Evolutionary conservation across 2,888 invertebrate species (phyloP), one percentile per base, ranked within the genome.

Genomic region (Pyrrhia umbra): DNA sequence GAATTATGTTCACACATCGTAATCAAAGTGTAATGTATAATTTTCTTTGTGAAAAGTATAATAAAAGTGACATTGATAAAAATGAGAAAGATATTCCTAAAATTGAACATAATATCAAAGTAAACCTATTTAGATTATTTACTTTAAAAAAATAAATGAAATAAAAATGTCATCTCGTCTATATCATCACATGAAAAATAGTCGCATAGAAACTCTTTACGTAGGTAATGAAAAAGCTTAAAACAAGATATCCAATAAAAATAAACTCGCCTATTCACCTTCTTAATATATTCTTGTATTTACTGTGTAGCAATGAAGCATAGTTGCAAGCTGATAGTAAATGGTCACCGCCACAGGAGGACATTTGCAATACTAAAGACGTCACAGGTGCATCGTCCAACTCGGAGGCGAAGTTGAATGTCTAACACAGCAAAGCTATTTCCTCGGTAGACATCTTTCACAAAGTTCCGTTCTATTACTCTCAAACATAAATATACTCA

Each of bases 1-100:
- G 52, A 66, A 71, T 80, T 62, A 75, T 57, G 60, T 66, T 75
- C 40, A 52, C 64, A 68, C 64, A 65, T 74, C 50, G 62, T 60
- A 68, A 74, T 64, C 74, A 79, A 70, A 77, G 63, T 30, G 21
- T 42, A 57, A 46, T 25, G 39, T 39, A 45, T 47, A 52, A 64
- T 45, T 16, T 57, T 63, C 34, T 64, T 58, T 68, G 40, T 46
- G 21, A 56, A 42, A 30, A 62, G 45, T 21, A 6, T 45, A 50
- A 64, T 50, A 60, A 62, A 64, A 5, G 25, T 27, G 52, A 59
- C 23, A 18, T 42, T 51, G 40, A 58, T 49, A 30, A 39, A 40
- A 47, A 58, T 60, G n/a, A 15, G n/a, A 55, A 39, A 2, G 9
- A 30, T 9, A 25, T 55, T 45, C 13, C 6, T n/a, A 46, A 40